Conservation (phyloP, 2,113 vertebrate species). For the Zapus hudsonius region DNA sequence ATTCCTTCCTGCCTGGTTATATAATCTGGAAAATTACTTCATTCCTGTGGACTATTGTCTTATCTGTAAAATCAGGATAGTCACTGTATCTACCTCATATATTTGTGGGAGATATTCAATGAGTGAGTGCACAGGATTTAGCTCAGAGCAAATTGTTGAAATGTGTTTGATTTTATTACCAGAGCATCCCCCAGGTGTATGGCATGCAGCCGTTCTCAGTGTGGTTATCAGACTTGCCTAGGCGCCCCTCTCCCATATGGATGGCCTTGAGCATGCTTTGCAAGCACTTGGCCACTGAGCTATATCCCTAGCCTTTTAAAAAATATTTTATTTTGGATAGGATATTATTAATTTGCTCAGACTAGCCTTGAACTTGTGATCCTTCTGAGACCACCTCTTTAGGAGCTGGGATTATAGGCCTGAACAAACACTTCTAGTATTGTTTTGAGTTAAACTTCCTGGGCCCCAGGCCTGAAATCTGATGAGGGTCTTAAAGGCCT, state of each 20-base stretch:
- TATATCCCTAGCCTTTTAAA: background rate
- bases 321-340: too few species aligned
- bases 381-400: background rate
- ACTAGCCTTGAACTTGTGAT: background rate
- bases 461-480: background rate
- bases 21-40: background rate
- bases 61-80: background rate
- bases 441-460: constrained; percentile 17
- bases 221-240: background rate
- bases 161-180: background rate
- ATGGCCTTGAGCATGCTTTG: background rate
- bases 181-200: background rate
- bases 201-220: background rate
- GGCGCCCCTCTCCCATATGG: background rate
- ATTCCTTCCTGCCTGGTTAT: background rate
- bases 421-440: background rate
- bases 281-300: background rate
- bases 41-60: background rate
- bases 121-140: background rate
- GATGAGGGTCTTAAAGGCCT: background rate
- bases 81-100: background rate
- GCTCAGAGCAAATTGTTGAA: background rate
- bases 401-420: background rate
- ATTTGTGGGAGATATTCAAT: background rate
- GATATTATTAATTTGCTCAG: background rate